A percentile compares a stretch with the other conserved stretches of the same genome.
phyloP scores from a whole-genome alignment of 2,113 vertebrate genomes.

The Castor canadensis region DNA sequence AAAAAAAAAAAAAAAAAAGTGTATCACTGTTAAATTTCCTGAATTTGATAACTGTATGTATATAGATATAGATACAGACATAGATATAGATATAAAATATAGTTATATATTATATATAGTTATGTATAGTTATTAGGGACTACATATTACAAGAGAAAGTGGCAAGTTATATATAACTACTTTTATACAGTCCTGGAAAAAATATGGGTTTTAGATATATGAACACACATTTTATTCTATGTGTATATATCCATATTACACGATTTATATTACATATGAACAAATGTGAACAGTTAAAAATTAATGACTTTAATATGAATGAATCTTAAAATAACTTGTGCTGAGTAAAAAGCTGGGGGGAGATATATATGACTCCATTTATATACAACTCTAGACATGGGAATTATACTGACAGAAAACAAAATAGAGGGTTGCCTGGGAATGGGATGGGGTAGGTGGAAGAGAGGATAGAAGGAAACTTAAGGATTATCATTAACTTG shows the following conservation, averaged over 20 bases:
- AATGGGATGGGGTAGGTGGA: neutral
- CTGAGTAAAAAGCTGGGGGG: neutral
- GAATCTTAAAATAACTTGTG: neutral
- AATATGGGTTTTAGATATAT: neutral
- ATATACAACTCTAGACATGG: slow-evolving; percentile 21
- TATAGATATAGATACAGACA: no score
- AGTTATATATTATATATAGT: neutral
- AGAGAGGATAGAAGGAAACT: neutral
- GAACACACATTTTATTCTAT: neutral
- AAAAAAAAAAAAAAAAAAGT: neutral
- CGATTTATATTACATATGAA: no score
- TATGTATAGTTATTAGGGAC: slow-evolving; percentile 6
- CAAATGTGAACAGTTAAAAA: neutral
- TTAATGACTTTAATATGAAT: neutral
- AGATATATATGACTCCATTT: neutral
- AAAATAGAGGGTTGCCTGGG: neutral
- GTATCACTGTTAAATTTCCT: neutral
- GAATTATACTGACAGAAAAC: slow-evolving; percentile 8
- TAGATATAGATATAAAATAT: no score
- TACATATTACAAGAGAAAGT: neutral
- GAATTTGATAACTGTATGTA: neutral
- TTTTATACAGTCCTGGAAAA: slow-evolving; percentile 18
- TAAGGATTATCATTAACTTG: neutral
- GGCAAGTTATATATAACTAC: neutral
- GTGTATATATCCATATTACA: neutral